Evolutionary conservation across 2,797 vertebrate species (phyloP).

Genomic region (Rhincodon typus): DNA sequence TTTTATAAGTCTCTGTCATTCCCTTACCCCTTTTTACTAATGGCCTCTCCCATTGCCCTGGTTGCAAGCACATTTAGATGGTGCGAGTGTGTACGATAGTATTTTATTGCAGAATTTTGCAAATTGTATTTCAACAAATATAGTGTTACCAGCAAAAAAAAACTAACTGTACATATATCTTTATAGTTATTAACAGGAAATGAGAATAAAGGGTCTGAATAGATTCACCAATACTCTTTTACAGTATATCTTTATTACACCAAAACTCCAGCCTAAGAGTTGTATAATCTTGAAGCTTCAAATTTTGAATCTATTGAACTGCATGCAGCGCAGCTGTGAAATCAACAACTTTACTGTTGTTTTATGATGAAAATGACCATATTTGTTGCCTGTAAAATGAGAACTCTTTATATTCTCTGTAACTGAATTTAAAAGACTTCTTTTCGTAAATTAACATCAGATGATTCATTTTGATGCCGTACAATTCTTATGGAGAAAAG

Average conservation of each 20-base stretch:
- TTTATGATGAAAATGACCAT: slow-evolving; percentile 57
- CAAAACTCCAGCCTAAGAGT: slow-evolving; percentile 59
- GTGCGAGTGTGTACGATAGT: slow-evolving; percentile 57
- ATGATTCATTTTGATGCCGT: slow-evolving; percentile 53
- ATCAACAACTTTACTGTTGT: slow-evolving; percentile 61
- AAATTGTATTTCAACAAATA: slow-evolving; percentile 50
- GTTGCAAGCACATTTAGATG: slow-evolving; percentile 52
- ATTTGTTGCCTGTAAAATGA: slow-evolving; percentile 67
- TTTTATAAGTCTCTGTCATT: slow-evolving; percentile 46
- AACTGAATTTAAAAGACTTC: slow-evolving; percentile 61
- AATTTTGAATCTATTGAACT: slow-evolving; percentile 56
- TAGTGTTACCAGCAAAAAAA: slow-evolving; percentile 59
- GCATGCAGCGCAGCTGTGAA: slow-evolving; percentile 66
- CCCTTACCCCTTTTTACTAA: slow-evolving; percentile 34
- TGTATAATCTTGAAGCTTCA: slow-evolving; percentile 62
- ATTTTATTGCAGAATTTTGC: slow-evolving; percentile 58
- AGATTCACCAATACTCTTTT: slow-evolving; percentile 47
- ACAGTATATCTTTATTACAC: slow-evolving; percentile 57
- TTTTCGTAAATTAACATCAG: slow-evolving; percentile 59
- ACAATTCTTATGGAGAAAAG: slow-evolving; percentile 63
- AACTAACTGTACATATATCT: slow-evolving; percentile 53
- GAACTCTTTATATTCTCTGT: slow-evolving; percentile 67
- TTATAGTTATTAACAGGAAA: slow-evolving; percentile 53
- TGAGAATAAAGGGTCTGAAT: slow-evolving; percentile 43
- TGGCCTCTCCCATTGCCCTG: slow-evolving; percentile 40